Evolutionary conservation across 1,140 invertebrate species (phyloP).

Genomic region (Euura saliciscinereae): DNA sequence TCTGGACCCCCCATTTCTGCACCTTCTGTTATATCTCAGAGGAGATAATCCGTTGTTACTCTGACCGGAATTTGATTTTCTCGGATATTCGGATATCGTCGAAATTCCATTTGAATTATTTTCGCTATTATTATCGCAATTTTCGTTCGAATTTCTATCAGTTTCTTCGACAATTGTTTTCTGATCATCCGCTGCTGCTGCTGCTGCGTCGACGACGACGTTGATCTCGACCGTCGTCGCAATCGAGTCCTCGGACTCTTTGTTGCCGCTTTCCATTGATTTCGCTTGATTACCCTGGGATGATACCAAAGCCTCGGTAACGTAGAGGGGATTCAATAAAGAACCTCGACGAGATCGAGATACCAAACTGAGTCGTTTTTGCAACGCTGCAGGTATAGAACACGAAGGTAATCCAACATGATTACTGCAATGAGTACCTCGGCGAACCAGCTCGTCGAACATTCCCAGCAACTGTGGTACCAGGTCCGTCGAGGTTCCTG

Average conservation of each 20-base stretch:
- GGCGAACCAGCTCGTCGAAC: conserved; percentile 69
- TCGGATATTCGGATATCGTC: neutral
- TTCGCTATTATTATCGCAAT: too few species aligned
- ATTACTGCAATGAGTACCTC: conserved; percentile 39
- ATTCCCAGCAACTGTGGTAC: conserved; percentile 70
- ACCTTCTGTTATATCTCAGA: conserved; percentile 30
- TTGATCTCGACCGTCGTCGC: too few species aligned
- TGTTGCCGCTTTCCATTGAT: too few species aligned
- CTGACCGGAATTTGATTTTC: neutral
- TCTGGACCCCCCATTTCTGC: conserved; percentile 43
- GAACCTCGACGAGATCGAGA: conserved; percentile 46
- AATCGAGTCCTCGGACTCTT: too few species aligned
- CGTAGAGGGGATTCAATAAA: conserved; percentile 47
- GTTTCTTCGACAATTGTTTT: too few species aligned
- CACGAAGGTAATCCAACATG: conserved; percentile 41
- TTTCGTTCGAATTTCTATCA: too few species aligned
- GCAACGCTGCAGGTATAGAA: conserved; percentile 43
- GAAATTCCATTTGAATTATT: neutral
- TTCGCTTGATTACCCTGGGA: too few species aligned
- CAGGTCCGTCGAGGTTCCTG: conserved; percentile 68
- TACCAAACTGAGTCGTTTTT: conserved; percentile 53
- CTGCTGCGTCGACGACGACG: neutral
- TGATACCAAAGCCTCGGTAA: conserved; percentile 2
- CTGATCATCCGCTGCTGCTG: neutral
- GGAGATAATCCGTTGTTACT: conserved; percentile 7